phyloP scores from a whole-genome alignment of 1,140 invertebrate species.

The Drosophila erecta region DNA sequence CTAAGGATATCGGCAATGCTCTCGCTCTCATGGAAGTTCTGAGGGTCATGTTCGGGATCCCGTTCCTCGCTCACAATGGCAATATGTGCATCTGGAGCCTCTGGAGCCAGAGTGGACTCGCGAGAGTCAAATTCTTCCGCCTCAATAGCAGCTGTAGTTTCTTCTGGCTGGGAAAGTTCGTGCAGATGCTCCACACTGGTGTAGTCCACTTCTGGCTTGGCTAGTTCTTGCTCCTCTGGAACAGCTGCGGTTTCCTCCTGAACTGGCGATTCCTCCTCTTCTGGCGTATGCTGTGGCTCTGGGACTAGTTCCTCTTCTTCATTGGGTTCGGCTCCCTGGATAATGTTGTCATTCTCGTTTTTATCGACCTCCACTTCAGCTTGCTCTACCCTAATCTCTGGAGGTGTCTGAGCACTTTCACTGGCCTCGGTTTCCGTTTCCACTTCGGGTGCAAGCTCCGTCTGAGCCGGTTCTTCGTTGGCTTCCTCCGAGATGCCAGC shows the following conservation, averaged over 20 bases:
- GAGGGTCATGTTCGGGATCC: conserved; percentile 40
- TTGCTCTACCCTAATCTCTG: conserved; percentile 14
- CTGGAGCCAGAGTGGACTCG: conserved; percentile 25
- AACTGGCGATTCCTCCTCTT: conserved; percentile 5
- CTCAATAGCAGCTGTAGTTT: conserved; percentile 19
- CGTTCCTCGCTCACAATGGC: conserved; percentile 59
- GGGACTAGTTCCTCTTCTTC: conserved; percentile 48
- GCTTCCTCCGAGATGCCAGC: conserved; percentile 39
- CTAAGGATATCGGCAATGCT: conserved; percentile 76
- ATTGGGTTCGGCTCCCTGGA: conserved; percentile 73
- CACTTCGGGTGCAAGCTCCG: conserved; percentile 14
- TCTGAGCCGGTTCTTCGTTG: conserved; percentile 11
- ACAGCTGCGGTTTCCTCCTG: conserved; percentile 1
- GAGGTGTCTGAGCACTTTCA: conserved; percentile 51
- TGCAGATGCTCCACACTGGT: conserved; percentile 46
- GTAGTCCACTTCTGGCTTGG: conserved; percentile 44
- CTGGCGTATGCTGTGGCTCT: conserved; percentile 7
- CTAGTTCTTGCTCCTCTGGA: conserved; percentile 10
- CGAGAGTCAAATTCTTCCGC: conserved; percentile 1
- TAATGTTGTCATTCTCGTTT: conserved; percentile 75
- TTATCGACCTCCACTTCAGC: conserved; percentile 52
- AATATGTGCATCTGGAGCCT: conserved; percentile 41
- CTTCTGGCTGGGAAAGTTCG: conserved; percentile 15
- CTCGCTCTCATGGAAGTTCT: conserved; percentile 75
- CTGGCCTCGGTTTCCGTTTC: conserved; percentile 36